Evolutionary conservation across 1,140 invertebrate genomes (phyloP).

Genomic region (Eubasilissa regina): DNA sequence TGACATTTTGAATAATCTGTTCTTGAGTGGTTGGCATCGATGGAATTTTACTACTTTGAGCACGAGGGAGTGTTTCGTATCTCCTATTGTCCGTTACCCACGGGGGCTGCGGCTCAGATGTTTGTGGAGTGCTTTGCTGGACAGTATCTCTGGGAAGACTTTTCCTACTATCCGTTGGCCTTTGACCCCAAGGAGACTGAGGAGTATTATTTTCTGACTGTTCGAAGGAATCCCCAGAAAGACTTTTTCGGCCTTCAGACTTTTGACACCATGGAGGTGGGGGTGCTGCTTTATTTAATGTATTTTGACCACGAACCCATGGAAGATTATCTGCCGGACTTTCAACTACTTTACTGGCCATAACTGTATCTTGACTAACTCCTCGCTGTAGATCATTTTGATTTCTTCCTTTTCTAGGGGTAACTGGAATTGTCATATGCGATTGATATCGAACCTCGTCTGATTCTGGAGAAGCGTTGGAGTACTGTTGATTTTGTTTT

Average conservation of each 20-base stretch:
- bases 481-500: constrained; percentile 33
- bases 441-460: constrained; percentile 66
- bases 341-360: constrained; percentile 63
- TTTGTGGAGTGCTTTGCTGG: constrained; percentile 13
- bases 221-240: constrained; percentile 62
- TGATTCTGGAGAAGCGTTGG: constrained; percentile 28
- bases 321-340: constrained; percentile 68
- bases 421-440: constrained; percentile 69
- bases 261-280: constrained; percentile 69
- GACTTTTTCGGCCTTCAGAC: constrained; percentile 65
- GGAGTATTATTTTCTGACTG: constrained; percentile 62
- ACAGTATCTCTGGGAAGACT: constrained; percentile 66
- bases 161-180: constrained; percentile 68
- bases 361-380: constrained; percentile 65
- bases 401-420: constrained; percentile 64
- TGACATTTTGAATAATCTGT: constrained; percentile 46
- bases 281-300: constrained; percentile 68
- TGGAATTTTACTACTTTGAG: constrained; percentile 34
- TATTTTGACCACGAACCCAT: constrained; percentile 69
- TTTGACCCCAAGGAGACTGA: constrained; percentile 69
- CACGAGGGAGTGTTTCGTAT: constrained; percentile 41
- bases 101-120: constrained; percentile 57
- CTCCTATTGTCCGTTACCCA: constrained; percentile 56
- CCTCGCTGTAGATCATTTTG: constrained; percentile 64
- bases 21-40: constrained; percentile 14